Base-by-base conservation (phyloP, 2,797 vertebrate species). In the Alosa sapidissima region DNA sequence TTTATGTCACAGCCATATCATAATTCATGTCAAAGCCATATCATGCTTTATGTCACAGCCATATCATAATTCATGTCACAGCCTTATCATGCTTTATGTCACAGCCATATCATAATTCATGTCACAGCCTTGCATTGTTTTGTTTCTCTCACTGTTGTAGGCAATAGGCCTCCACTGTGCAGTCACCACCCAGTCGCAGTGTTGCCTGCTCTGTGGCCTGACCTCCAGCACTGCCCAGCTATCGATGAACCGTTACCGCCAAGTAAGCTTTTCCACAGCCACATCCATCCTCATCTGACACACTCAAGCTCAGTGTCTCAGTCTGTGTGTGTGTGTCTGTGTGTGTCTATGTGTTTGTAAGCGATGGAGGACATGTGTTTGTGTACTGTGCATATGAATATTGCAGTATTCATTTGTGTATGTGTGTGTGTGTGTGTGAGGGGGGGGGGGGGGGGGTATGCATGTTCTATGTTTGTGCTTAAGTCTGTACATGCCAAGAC, bases 161-260 rank as follows among this genome's bases (percentile, higher is more conserved):
- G 97, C 96, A 95, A 96, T 96, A 96, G 91, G 93, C 94, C 95
- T 93, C 95, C 95, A 92, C 96, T 96, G 88, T 94, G 95, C 95
- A 95, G 95, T 95, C 94, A 96, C 92, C 97, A 96, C 95, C 95
- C 97, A 93, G 95, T 97, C 93, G 97, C 94, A 94, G 96, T 97
- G 89, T 96, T 97, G 96, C 97, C 97, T 95, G 97, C 97, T 92
- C 94, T 99, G 96, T 96, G 95, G 94, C 94, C 97, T 94, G 97
- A 98, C 90, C 96, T 97, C 89, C 96, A 97, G 93, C 97, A 98
- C 96, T 98, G 97, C 94, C 97, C 97, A 95, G 97, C 96, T 94
- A 97, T 97, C 93, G 98, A 99, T 93, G 97, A 97, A 93, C 96
- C 96, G 94, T 97, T 99, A 94, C 98, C 98, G 92, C 96, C 97